Evolutionary conservation across 2,113 vertebrate genomes (phyloP), one percentile per base, ranked within the genome.

Genomic region (Cervus canadensis): DNA sequence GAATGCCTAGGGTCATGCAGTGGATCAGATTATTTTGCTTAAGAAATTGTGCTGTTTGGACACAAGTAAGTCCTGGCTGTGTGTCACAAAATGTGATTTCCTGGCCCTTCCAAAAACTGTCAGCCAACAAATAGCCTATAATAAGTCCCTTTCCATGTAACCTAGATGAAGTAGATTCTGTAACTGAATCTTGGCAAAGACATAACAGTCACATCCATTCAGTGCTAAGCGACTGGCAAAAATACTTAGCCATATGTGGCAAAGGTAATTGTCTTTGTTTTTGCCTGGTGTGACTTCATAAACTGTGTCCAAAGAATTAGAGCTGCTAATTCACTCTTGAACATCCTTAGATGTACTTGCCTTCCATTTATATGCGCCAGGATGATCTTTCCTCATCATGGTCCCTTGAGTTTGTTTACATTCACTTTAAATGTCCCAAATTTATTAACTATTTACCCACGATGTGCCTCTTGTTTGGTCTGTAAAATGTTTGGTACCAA

Each of bases 251-350:
- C 87, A 74, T 94, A 56, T 97, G 93, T 74, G 85, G 62, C 33
- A 48, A 87, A 95, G 50, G 85, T 57, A 93, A 96, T 57, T 87
- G 60, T 92, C 79, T 95, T 90, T 94, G 40, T 87, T 76, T 74
- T 40, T 54, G 48, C 43, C 62, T 71, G 0, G 19, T 71, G 5
- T 71, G 79, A 87, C 59, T 67, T 83, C 57, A 45, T 87, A 21
- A 10, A 12, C 30, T 71, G 36, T 60, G 3, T 50, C 17, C 25
- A 52, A 60, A 64, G 26, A 59, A 87, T 54, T 12, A 33, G 25
- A 28, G 19, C 19, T 74, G 50, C 16, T 86, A 13, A 92, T 79
- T 82, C 7, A 0, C 17, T 92, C 25, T 12, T 23, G 28, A 2
- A 0, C 16, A 62, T 17, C 10, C 14, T 45, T 4, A 5, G 30